Base-by-base conservation (phyloP, 2,888 invertebrate genomes). In the Oscheius onirici region DNA sequence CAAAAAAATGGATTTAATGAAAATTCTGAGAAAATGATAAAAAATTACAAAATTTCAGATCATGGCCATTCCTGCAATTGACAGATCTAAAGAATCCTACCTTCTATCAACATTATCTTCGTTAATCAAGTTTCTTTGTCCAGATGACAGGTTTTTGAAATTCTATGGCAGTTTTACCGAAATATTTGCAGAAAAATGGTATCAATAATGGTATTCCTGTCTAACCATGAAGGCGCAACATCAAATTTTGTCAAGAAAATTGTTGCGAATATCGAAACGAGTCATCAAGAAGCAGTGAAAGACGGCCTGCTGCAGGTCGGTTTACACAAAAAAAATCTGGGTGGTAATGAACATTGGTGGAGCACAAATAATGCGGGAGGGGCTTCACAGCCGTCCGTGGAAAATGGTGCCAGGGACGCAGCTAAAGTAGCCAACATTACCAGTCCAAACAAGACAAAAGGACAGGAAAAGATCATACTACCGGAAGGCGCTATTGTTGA, bases 111-210 rank as follows among this genome's bases (percentile, higher is more conserved):
- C 60, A 1, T 22, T 60, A 43, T 13, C 34, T 10, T 60, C 60
- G 10, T 41, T 60, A 6, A 22, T 60, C 43, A 41, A 41, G 8
- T 22, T 17, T 8, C 15, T 60, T 8, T 5, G 13, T 11, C 43
- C 41, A 3, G 60, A 41, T 20, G 60, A 60, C 43, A 40, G 60
- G 60, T 60, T n/a, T n/a, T 57, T n/a, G n/a, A n/a, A n/a, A 40
- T 58, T 13, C 11, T n/a, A n/a, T 40, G 1, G 5, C n/a, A 58
- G 3, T 22, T 52, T n/a, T 20, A 11, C 13, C 5, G 20, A 52
- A 22, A 52, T 13, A n/a, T 55, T 55, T 55, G 10, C 43, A 60
- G 60, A 24, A 24, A 41, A 20, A 60, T 40, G 20, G 43, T 60
- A 13, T 22, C 60, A 17, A 43, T 60, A 8, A 60, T 43, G n/a